These are phyloP conservation scores for Coreoperca whiteheadi DNA, from an alignment of 2,113 vertebrate genomes.

Conservation along the genomic window DNA sequence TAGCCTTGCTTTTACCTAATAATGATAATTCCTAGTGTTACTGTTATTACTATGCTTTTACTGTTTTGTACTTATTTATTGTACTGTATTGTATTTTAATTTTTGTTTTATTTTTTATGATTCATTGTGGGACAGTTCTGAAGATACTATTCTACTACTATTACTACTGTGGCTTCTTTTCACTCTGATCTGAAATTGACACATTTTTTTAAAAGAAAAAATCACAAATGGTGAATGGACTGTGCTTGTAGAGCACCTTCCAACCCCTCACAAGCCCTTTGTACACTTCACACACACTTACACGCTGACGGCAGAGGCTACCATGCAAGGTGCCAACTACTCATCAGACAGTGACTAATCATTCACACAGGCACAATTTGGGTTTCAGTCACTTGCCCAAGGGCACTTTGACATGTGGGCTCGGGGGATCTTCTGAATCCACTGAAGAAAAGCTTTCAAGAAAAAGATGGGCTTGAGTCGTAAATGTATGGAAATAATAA, in stretches of 20 bases:
- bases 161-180: neutral
- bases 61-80: neutral
- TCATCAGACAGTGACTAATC: too few species aligned
- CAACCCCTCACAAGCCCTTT: too few species aligned
- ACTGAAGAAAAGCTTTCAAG: neutral
- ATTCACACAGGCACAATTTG: too few species aligned
- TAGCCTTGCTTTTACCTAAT: neutral
- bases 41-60: neutral
- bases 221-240: too few species aligned
- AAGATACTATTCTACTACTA: too few species aligned
- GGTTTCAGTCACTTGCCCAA: too few species aligned
- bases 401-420: too few species aligned
- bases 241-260: too few species aligned
- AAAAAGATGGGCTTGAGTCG: neutral
- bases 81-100: neutral
- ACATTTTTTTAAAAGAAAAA: too few species aligned
- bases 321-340: too few species aligned
- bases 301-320: too few species aligned
- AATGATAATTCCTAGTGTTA: neutral
- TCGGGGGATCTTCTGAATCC: neutral
- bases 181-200: neutral
- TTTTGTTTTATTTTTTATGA: neutral
- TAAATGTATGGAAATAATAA: neutral
- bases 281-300: too few species aligned
- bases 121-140: neutral